Evolutionary conservation across 2,888 invertebrate genomes (phyloP), one percentile per base, ranked within the genome.

Genomic region (Drosophila infuscata): DNA sequence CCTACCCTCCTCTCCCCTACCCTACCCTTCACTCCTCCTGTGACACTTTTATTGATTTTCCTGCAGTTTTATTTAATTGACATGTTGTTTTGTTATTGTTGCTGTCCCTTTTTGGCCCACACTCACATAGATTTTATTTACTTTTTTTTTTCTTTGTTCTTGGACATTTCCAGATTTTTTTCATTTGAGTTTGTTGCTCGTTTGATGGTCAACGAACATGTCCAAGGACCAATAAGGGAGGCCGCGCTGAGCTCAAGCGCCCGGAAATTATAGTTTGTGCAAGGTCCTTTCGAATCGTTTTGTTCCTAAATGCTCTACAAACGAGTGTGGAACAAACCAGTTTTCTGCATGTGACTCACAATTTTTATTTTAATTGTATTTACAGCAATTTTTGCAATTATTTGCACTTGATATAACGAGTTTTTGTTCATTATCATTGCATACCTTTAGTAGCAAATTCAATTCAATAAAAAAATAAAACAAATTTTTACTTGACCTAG

Each of bases 171-270:
- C 65, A 59, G 70, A 71, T 83, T 69, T 87, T 46, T 74, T 46
- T 79, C 63, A 52, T 73, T 67, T 67, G 51, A 49, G 82, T 67
- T 69, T 70, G 41, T 38, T 53, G 66, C n/a, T 59, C 61, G 48
- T 57, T 74, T 78, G 76, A 80, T 90, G 91, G 91, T 91, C 91
- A 91, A 89, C 88, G 90, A 79, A 89, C 91, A 91, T 79, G 81
- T 77, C 77, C 91, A 90, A 91, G 91, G 88, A 81, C 82, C 71
- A 69, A 66, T 53, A 63, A 72, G 58, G 72, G 67, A 81, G 83
- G 74, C 52, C 54, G 59, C n/a, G 48, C 49, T 29, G 49, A 32
- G 38, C 64, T 52, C 41, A 36, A 41, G 63, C 69, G 67, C 61
- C 61, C 60, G 70, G 71, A 81, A 88, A 79, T 81, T 76, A 76